Evolutionary conservation across 2,888 invertebrate genomes (phyloP).

Genomic region (Rugalucina vietnamica): DNA sequence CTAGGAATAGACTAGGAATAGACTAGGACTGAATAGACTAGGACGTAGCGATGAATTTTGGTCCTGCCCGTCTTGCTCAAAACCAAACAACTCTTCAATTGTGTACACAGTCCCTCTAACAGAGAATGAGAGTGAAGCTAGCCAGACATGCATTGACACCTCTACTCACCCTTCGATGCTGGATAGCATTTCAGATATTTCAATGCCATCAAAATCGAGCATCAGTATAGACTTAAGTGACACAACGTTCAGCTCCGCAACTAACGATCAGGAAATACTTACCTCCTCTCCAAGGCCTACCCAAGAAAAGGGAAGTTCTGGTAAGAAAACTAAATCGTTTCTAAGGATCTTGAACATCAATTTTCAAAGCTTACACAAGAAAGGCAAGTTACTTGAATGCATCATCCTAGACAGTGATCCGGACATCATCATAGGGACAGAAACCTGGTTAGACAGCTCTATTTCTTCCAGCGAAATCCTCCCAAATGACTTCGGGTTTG

Average conservation of each 20-base stretch:
- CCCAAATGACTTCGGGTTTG: neutral
- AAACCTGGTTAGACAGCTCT: neutral
- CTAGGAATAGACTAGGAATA: too few relatives aligned
- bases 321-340: too few relatives aligned
- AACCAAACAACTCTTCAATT: slow-evolving; percentile 33
- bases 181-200: neutral
- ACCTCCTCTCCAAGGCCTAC: neutral
- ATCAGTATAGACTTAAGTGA: neutral
- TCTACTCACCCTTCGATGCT: neutral
- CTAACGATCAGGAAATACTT: neutral
- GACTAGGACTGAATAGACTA: slow-evolving; percentile 10
- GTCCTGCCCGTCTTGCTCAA: slow-evolving; percentile 30
- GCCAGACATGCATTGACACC: neutral
- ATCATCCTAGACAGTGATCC: neutral
- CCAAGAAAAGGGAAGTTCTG: too few relatives aligned
- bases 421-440: neutral
- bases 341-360: too few relatives aligned
- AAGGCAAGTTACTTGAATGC: too few relatives aligned
- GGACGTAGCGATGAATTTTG: slow-evolving; percentile 38
- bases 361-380: too few relatives aligned
- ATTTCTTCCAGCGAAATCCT: neutral
- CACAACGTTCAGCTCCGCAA: neutral
- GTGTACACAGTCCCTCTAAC: neutral
- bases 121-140: neutral
- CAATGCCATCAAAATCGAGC: neutral